Conservation (phyloP, 2,113 vertebrate genomes). For the Aptenodytes forsteri region DNA sequence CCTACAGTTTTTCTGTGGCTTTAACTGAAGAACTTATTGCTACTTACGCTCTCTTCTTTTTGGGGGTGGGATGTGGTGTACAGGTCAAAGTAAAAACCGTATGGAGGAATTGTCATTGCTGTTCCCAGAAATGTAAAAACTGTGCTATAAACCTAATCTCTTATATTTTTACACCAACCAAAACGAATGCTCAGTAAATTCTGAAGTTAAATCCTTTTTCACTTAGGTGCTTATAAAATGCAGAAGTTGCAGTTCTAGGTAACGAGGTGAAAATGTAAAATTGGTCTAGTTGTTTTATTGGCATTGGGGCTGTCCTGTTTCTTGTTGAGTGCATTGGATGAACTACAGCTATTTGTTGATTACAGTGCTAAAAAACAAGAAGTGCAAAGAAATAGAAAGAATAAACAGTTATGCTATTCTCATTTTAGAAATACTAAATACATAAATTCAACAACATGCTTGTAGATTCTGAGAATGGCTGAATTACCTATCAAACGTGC, state of each 20-base stretch:
- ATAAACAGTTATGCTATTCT: neutral
- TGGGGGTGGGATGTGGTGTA: neutral
- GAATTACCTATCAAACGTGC: neutral
- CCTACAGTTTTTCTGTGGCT: neutral
- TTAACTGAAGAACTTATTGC: neutral
- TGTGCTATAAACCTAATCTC: neutral
- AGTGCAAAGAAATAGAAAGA: neutral
- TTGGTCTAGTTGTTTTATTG: neutral
- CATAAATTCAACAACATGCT: neutral
- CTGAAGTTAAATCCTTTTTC: neutral
- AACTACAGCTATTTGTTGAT: neutral
- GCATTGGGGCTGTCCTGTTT: neutral
- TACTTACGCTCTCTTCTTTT: neutral
- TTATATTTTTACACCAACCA: neutral
- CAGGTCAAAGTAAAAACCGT: neutral
- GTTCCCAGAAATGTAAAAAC: neutral
- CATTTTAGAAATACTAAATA: neutral
- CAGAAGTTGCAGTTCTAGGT: neutral
- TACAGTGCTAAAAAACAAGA: neutral
- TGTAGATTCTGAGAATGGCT: neutral
- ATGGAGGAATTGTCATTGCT: neutral
- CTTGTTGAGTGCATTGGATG: neutral
- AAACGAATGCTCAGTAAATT: neutral
- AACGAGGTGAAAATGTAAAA: neutral
- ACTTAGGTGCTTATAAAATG: neutral